These are phyloP conservation scores for Sakesphorus luctuosus DNA, from an alignment of 2,113 vertebrate genomes.

Conservation along the genomic window DNA sequence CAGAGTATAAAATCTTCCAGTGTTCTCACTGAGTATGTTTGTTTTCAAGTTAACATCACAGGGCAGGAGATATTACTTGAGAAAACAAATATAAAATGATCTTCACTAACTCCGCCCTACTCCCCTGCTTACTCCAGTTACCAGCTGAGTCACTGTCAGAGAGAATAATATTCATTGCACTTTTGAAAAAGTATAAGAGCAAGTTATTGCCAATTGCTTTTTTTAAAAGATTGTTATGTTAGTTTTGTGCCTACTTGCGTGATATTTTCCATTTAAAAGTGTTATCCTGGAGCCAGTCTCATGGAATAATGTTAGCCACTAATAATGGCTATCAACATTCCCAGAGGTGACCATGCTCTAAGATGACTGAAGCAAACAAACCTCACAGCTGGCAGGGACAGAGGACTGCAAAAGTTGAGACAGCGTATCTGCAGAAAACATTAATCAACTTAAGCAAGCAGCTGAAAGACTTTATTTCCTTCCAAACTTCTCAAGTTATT, in stretches of 20 bases:
- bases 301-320: background rate
- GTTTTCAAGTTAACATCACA: slow-evolving; percentile 3
- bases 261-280: background rate
- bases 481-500: background rate
- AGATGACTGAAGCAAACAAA: background rate
- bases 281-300: background rate
- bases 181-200: background rate
- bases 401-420: background rate
- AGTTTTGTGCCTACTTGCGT: background rate
- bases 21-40: background rate
- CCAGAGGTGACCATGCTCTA: background rate
- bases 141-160: slow-evolving; percentile 14
- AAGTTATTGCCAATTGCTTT: background rate
- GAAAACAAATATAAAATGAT: slow-evolving; percentile 24
- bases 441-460: background rate
- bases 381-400: background rate
- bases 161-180: background rate
- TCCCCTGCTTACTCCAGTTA: background rate
- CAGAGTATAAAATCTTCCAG: background rate
- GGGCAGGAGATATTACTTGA: background rate
- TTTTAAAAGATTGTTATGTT: background rate
- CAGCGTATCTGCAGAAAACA: background rate
- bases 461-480: background rate
- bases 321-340: background rate
- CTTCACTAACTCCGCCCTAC: background rate